Percentiles rank a stretch among this genome's conserved stretches.
These are phyloP conservation scores for Eueremaeus valkanovi DNA, from an alignment of 2,888 invertebrate genomes.

Conservation along the genomic window DNA sequence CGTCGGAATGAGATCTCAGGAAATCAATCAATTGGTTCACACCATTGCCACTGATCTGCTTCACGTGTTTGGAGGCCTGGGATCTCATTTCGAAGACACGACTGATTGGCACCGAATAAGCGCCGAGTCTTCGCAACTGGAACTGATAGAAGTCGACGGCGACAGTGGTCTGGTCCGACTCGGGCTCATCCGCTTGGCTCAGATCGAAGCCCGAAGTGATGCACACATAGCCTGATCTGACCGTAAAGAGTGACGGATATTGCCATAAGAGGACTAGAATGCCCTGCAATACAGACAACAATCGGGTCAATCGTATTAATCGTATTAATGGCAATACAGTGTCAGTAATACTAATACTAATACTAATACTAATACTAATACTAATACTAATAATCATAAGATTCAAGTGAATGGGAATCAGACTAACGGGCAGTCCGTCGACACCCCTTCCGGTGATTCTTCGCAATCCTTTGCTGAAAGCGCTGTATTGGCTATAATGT, in stretches of 20 bases:
- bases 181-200: background rate
- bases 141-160: slow-evolving; percentile 32
- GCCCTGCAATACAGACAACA: background rate
- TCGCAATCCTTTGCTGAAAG: background rate
- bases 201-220: slow-evolving; percentile 12
- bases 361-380: background rate
- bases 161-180: background rate
- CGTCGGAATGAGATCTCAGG: slow-evolving; percentile 14
- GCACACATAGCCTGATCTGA: background rate
- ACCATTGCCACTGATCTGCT: background rate
- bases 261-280: slow-evolving; percentile 36
- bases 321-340: too few species aligned
- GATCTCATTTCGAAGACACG: slow-evolving; percentile 18
- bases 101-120: slow-evolving; percentile 28
- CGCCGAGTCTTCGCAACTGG: slow-evolving; percentile 30
- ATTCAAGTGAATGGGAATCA: too few species aligned
- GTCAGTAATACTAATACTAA: background rate
- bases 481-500: slow-evolving; percentile 12
- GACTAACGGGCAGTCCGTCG: slow-evolving; percentile 26
- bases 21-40: slow-evolving; percentile 18
- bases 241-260: slow-evolving; percentile 33
- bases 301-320: too few species aligned
- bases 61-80: slow-evolving; percentile 28
- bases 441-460: slow-evolving; percentile 21
- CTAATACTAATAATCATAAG: too few species aligned